These are phyloP conservation scores for Asbolus verrucosus DNA, from an alignment of 1,140 invertebrate species.

Conservation along the genomic window DNA sequence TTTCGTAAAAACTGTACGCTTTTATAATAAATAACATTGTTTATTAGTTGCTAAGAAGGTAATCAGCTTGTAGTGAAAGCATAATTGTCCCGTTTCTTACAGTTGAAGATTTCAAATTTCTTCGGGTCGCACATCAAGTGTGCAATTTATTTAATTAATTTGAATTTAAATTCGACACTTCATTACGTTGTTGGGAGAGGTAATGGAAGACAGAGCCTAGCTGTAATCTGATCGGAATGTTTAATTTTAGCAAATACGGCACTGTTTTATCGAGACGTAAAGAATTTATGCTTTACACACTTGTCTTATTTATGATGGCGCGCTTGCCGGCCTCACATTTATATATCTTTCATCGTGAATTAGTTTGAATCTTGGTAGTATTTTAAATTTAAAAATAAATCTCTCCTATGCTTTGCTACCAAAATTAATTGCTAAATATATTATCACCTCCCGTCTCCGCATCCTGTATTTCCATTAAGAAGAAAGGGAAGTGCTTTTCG, in stretches of 20 bases:
- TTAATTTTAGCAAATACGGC: conserved; percentile 42
- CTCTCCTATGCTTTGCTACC: conserved; percentile 43
- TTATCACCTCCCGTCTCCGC: conserved; percentile 43
- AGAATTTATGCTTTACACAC: conserved; percentile 52
- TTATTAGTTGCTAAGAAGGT: too few relatives aligned
- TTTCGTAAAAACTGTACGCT: too few relatives aligned
- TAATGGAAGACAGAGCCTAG: too few relatives aligned
- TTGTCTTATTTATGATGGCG: conserved; percentile 51
- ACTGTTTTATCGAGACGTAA: conserved; percentile 47
- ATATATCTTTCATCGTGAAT: conserved; percentile 56
- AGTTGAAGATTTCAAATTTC: too few relatives aligned
- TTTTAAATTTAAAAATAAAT: conserved; percentile 53
- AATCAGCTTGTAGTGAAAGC: too few relatives aligned
- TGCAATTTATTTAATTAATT: too few relatives aligned
- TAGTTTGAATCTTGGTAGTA: conserved; percentile 50
- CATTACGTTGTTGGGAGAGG: too few relatives aligned
- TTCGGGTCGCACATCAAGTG: too few relatives aligned
- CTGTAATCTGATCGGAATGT: too few relatives aligned
- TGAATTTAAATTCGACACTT: too few relatives aligned
- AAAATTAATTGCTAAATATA: conserved; percentile 56
- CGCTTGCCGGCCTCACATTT: conserved; percentile 44
- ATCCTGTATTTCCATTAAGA: conserved; percentile 47
- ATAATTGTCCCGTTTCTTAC: too few relatives aligned
- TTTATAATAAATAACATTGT: too few relatives aligned
- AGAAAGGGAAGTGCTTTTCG: conserved; percentile 8